Evolutionary conservation across 2,113 vertebrate genomes (phyloP).

Genomic region (Malurus cyaneus): DNA sequence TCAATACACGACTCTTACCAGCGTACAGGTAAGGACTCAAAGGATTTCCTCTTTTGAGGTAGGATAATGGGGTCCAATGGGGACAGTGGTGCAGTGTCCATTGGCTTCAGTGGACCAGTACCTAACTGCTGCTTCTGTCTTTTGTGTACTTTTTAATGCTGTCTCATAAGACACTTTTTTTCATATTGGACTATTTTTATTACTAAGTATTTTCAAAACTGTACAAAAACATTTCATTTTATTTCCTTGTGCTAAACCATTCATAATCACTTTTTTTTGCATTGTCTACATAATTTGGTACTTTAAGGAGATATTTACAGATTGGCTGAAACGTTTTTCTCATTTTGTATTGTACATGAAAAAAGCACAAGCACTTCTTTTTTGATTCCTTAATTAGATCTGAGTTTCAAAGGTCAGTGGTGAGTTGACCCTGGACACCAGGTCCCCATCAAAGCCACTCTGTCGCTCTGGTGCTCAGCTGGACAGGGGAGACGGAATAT

Average conservation of each 20-base stretch:
- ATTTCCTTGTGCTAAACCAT: background rate
- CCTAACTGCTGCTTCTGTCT: background rate
- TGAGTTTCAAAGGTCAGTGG: background rate
- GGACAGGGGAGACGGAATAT: background rate
- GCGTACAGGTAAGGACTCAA: conserved; percentile 85
- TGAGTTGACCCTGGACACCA: background rate
- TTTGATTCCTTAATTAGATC: background rate
- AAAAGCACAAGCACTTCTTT: background rate
- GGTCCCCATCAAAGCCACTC: background rate
- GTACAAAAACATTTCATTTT: background rate
- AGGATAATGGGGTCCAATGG: background rate
- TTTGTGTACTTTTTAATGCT: background rate
- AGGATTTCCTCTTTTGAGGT: background rate
- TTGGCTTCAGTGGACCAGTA: background rate
- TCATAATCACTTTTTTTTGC: background rate
- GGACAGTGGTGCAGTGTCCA: background rate
- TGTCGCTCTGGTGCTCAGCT: background rate
- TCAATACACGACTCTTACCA: conserved; percentile 94
- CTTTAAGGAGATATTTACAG: background rate
- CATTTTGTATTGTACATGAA: background rate
- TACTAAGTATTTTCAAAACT: background rate
- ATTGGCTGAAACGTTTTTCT: background rate
- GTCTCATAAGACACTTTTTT: rapidly evolving
- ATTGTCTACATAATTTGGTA: background rate
- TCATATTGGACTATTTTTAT: background rate